These are phyloP conservation scores for Gallinago media DNA, from an alignment of 2,113 vertebrate genomes.

Conservation along the genomic window DNA sequence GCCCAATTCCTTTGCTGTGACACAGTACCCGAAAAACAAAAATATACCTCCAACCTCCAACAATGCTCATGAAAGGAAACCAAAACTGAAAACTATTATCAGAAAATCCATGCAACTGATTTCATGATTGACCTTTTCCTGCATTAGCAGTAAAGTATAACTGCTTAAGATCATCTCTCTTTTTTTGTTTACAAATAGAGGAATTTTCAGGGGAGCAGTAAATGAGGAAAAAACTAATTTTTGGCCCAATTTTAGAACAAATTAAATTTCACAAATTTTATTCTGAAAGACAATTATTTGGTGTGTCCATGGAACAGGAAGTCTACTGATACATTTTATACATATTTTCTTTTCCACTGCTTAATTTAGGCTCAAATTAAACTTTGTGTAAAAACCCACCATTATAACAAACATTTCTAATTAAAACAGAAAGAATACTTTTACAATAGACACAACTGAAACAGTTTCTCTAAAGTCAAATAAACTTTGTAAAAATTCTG, in stretches of 20 bases:
- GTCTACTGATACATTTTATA: background rate
- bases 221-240: background rate
- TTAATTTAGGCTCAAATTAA: slow-evolving; percentile 26
- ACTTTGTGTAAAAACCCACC: background rate
- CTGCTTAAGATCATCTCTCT: background rate
- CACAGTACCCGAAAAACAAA: background rate
- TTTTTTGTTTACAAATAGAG: background rate
- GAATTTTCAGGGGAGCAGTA: background rate
- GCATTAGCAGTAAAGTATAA: background rate
- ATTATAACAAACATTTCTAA: slow-evolving; percentile 54
- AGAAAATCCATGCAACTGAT: background rate
- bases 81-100: background rate
- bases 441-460: slow-evolving; percentile 2
- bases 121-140: background rate
- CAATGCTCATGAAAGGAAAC: background rate
- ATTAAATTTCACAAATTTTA: background rate
- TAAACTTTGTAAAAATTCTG: slow-evolving; percentile 20
- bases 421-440: slow-evolving; percentile 36
- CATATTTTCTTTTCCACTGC: background rate
- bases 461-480: slow-evolving; percentile 30
- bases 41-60: background rate
- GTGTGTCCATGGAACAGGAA: background rate
- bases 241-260: background rate
- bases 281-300: background rate
- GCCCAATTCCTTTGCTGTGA: background rate